Base-by-base conservation (phyloP, 2,888 invertebrate genomes). In the Caenorhabditis sulstoni region DNA sequence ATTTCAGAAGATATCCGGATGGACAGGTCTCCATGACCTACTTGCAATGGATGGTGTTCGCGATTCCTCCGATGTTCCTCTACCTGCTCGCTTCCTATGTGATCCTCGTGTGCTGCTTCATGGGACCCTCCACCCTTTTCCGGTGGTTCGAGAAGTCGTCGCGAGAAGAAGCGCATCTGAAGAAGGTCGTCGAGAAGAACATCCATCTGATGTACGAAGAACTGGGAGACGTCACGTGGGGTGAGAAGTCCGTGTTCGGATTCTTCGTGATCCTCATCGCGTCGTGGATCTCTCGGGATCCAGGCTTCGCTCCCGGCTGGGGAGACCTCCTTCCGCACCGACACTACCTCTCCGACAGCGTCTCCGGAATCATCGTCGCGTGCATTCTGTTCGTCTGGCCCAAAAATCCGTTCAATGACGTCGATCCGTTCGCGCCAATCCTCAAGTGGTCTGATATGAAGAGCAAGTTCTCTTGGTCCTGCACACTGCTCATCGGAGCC, bases 371-470 rank as follows among this genome's bases (percentile, higher is more conserved):
- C 11, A 29, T 81, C 0, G 58, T 84, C 8, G 73, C 78, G 4
- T 68, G 73, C 50, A 16, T 81, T 12, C 44, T 84, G 45, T 84
- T 84, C 57, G 50, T 80, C 14, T 82, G 82, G 81, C 84, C 84
- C 0, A 73, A 74, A 12, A 57, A 70, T 49, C 78, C 78, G 16
- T 77, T 77, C 44, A 47, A 64, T 20, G 22, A 57, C 0, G 49
- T 45, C n/a, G 67, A 73, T 50, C 74, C 70, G 22, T 50, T 58
- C 7, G 66, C 61, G 9, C 75, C 84, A 23, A 81, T 85, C 58
- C 71, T 85, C 16, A 80, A 71, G n/a, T 85, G 84, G 84, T 57
- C 57, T 11, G 73, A 68, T 37, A 81, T 85, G 80, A 81, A 85
- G 22, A 65, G 45, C 20, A 81, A 81, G 64, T 81, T 59, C 41